Conservation (phyloP, 2,888 invertebrate genomes). For the Euplagia quadripunctaria region DNA sequence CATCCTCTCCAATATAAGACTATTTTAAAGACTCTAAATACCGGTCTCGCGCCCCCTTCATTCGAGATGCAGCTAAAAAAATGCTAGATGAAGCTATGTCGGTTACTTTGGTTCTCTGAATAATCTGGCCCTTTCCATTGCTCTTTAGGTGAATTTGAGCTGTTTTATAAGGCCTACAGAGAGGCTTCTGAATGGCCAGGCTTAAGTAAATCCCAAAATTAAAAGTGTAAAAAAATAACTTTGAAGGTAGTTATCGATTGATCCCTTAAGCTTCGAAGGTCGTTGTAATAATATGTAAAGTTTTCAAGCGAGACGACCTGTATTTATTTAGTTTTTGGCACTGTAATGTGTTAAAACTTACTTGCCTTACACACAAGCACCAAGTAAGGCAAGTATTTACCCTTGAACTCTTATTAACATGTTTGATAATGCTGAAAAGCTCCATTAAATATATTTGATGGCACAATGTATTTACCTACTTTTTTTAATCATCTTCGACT, state of each 20-base stretch:
- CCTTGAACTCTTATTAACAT: conserved; percentile 19
- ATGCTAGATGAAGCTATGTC: no score
- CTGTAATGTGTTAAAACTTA: conserved; percentile 10
- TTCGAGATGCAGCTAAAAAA: no score
- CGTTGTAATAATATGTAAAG: neutral
- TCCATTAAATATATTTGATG: neutral
- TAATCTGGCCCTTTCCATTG: neutral
- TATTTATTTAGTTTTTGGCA: conserved; percentile 11
- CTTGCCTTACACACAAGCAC: no score
- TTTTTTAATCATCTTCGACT: neutral
- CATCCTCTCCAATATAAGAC: no score
- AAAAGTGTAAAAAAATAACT: neutral
- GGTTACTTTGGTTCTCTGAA: no score
- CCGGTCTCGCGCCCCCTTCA: no score
- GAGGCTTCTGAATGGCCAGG: neutral
- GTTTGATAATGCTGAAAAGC: conserved; percentile 7
- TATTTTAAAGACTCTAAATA: no score
- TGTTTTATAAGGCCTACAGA: neutral
- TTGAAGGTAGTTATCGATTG: neutral
- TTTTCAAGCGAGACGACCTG: neutral
- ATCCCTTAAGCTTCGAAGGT: neutral
- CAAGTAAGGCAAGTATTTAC: no score
- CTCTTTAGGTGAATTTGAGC: neutral
- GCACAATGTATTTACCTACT: neutral
- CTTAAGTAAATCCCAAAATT: neutral